phyloP scores from a whole-genome alignment of 2,888 invertebrate genomes.

The Pollenia griseotomentosa region DNA sequence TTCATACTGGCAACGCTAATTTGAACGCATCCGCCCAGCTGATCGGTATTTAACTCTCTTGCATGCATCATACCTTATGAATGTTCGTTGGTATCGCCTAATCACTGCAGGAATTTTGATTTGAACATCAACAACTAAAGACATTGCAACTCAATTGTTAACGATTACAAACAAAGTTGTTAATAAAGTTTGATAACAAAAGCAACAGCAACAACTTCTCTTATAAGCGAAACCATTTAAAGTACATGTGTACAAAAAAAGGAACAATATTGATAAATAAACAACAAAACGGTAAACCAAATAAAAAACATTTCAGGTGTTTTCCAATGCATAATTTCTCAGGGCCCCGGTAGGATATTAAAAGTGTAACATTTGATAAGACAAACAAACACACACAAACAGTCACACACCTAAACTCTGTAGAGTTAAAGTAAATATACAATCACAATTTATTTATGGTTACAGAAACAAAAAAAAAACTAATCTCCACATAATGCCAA shows the following conservation, averaged over 20 bases:
- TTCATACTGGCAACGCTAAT: too few species aligned
- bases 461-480: constrained; percentile 30
- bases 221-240: constrained; percentile 36
- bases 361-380: constrained; percentile 67
- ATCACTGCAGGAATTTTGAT: neutral
- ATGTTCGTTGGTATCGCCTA: too few species aligned
- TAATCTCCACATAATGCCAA: constrained; percentile 73
- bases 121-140: neutral
- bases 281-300: neutral
- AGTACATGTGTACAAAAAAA: neutral
- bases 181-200: constrained; percentile 59
- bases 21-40: too few species aligned
- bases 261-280: constrained; percentile 2
- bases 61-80: too few species aligned
- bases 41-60: too few species aligned
- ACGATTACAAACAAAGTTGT: constrained; percentile 64
- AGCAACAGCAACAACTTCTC: constrained; percentile 5
- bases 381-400: constrained; percentile 42
- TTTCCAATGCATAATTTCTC: constrained; percentile 53
- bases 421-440: constrained; percentile 28
- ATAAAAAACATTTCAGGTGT: constrained; percentile 60
- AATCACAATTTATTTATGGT: constrained; percentile 64
- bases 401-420: constrained; percentile 10
- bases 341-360: constrained; percentile 51
- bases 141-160: constrained; percentile 80